phyloP scores from a whole-genome alignment of 2,888 invertebrate genomes.

The Gerosis bhagava region DNA sequence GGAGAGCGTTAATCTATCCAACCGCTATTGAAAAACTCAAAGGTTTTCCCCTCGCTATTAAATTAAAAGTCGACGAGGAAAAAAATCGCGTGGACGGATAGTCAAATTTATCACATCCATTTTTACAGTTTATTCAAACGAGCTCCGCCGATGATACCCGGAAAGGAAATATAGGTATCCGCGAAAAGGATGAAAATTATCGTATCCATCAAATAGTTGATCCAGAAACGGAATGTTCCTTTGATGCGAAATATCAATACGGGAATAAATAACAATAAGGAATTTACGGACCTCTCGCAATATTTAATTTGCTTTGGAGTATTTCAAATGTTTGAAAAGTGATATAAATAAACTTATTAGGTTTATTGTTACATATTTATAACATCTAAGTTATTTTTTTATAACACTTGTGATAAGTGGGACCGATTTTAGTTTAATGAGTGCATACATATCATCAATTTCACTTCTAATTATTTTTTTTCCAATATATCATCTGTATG shows the following conservation, averaged over 20 bases:
- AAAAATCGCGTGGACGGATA: conserved; percentile 14
- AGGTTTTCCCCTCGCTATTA: conserved; percentile 18
- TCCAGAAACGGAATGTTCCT: conserved; percentile 15
- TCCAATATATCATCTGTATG: too few species aligned
- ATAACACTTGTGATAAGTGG: too few species aligned
- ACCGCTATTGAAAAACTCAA: conserved; percentile 16
- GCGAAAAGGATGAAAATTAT: conserved; percentile 10
- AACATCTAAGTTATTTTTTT: too few species aligned
- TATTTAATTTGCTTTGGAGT: too few species aligned
- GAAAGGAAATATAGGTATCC: conserved; percentile 20
- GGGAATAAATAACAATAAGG: conserved; percentile 10
- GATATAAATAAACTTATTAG: too few species aligned
- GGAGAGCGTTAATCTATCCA: conserved; percentile 20
- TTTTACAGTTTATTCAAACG: conserved; percentile 25
- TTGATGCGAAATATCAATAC: conserved; percentile 13
- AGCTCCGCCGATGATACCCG: conserved; percentile 15
- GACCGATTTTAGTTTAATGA: too few species aligned
- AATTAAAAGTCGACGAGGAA: conserved; percentile 21
- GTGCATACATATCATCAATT: too few species aligned
- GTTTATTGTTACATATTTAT: too few species aligned
- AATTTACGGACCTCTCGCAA: too few species aligned
- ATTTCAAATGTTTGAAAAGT: too few species aligned
- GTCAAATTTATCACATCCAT: conserved; percentile 21
- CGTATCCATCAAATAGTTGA: conserved; percentile 15
- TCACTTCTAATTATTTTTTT: too few species aligned